Evolutionary conservation across 23 tunicate species (phyloP).

Genomic region (Aplidium turbinatum): DNA sequence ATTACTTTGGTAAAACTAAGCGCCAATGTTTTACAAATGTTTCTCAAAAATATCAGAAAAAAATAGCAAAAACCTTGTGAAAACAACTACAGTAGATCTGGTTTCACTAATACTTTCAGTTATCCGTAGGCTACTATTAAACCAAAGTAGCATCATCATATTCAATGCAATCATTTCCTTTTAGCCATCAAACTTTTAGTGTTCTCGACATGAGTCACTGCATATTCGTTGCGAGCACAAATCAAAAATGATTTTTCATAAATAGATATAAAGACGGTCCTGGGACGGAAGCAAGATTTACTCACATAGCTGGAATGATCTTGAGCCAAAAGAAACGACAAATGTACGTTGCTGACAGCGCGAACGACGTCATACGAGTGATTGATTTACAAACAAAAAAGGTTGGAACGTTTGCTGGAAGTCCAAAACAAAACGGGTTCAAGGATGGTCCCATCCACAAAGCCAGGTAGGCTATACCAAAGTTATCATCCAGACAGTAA

Average conservation of each 20-base stretch:
- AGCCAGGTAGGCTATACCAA: slow-evolving; percentile 19
- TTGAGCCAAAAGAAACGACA: not conserved
- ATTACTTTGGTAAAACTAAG: too few relatives aligned
- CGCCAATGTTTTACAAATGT: too few relatives aligned
- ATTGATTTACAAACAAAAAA: slow-evolving; percentile 19
- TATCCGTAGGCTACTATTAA: too few relatives aligned
- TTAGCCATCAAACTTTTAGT: too few relatives aligned
- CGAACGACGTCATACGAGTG: slow-evolving; percentile 34
- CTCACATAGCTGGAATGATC: slow-evolving; percentile 44
- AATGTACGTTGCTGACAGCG: slow-evolving; percentile 45
- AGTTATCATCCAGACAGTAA: not conserved
- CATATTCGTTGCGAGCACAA: not conserved
- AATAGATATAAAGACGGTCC: slow-evolving; percentile 32
- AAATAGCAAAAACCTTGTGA: too few relatives aligned
- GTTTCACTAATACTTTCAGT: too few relatives aligned
- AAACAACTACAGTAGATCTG: too few relatives aligned
- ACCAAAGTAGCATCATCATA: too few relatives aligned
- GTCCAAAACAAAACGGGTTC: not conserved
- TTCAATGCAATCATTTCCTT: too few relatives aligned
- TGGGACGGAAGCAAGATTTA: slow-evolving; percentile 29
- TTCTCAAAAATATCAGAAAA: too few relatives aligned
- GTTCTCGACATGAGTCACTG: too few relatives aligned
- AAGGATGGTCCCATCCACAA: slow-evolving; percentile 20
- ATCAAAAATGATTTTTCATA: not conserved
- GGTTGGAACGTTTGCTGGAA: slow-evolving; percentile 40